phyloP scores from a whole-genome alignment of 2,888 invertebrate species.

The Hypena proboscidalis region DNA sequence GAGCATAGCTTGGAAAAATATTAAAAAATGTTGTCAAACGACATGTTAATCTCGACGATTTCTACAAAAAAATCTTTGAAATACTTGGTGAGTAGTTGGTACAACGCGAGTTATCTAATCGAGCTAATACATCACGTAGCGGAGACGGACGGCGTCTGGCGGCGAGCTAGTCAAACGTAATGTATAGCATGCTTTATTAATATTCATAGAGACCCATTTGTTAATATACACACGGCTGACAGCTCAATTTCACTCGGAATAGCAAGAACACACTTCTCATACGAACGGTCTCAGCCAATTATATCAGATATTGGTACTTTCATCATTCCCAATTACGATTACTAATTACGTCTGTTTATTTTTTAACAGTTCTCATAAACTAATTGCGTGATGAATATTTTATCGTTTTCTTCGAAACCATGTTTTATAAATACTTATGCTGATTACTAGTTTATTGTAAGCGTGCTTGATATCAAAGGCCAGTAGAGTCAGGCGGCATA shows the following conservation, averaged over 20 bases:
- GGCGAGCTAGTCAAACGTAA: slow-evolving; percentile 53
- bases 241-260: slow-evolving; percentile 76
- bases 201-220: slow-evolving; percentile 80
- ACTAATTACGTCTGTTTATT: slow-evolving; percentile 36
- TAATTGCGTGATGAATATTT: no score
- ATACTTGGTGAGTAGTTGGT: slow-evolving; percentile 18
- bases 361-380: slow-evolving; percentile 21
- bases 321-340: slow-evolving; percentile 35
- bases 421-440: no score
- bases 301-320: slow-evolving; percentile 48
- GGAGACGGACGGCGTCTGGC: slow-evolving; percentile 34
- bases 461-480: no score
- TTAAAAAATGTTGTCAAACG: slow-evolving; percentile 41
- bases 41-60: slow-evolving; percentile 36
- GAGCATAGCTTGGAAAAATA: slow-evolving; percentile 27
- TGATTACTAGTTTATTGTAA: no score
- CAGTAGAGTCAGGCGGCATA: no score
- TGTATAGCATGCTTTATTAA: slow-evolving; percentile 71
- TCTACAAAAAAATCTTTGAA: slow-evolving; percentile 30
- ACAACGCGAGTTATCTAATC: slow-evolving; percentile 42
- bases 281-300: slow-evolving; percentile 52
- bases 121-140: slow-evolving; percentile 46
- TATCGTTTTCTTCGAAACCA: no score
- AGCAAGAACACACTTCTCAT: slow-evolving; percentile 54
- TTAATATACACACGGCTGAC: slow-evolving; percentile 77